Evolutionary conservation across 2,797 vertebrate genomes (phyloP), one percentile per base, ranked within the genome.

Genomic region (Spondyliosoma cantharus): DNA sequence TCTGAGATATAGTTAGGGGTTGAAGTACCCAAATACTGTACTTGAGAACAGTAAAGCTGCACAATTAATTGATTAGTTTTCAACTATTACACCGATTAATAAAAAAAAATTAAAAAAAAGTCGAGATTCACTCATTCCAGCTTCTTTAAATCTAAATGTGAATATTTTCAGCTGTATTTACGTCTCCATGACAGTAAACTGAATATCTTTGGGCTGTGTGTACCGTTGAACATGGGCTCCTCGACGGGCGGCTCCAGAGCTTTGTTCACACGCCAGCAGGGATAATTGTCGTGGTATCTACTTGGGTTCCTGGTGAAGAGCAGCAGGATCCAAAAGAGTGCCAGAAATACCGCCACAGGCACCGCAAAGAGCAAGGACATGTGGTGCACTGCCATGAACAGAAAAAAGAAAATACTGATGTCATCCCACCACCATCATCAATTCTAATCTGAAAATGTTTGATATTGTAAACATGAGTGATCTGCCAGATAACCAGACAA

Each of bases 171-270:
- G 32, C 32, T 37, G 32, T 37, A 11, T 37, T 37, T 37, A 37
- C 3, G 37, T 9, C 7, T 37, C 37, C 37, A 37, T 37, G 37
- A 11, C 8, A 9, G 8, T 37, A 9, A 11, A 37, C 37, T 37
- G 37, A 37, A 37, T 37, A 37, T 37, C 37, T 37, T 37, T 37
- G 37, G 37, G 37, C 3, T 37, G 37, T 68, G 1, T 12, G 89
- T 90, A 93, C 91, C 90, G 0, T 74, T 82, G 11, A 25, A 32
- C 27, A 13, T 20, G 24, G 20, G 20, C 1, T 65, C 68, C 24
- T 79, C 42, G 0, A 22, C 13, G 17, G 68, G 19, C 1, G 0
- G 16, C 63, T 66, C 20, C 24, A 32, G 0, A 7, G 68, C 32
- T 67, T 88, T 90, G 6, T 76, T 76, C 4, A 0, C 6, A 13